Evolutionary conservation across 2,113 vertebrate genomes (phyloP).

Genomic region (Aspidoscelis tigris): DNA sequence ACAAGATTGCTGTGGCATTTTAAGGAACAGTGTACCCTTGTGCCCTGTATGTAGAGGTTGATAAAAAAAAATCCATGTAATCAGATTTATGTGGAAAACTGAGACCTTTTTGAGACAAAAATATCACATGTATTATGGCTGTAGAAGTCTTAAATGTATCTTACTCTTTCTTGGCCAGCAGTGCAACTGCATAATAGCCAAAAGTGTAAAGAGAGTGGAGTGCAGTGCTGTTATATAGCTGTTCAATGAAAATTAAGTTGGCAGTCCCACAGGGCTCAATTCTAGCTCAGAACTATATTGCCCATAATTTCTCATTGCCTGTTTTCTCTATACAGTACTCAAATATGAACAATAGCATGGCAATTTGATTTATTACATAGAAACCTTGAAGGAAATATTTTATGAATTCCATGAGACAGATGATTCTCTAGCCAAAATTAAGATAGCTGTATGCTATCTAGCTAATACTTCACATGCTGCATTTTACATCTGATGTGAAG

Average conservation of each 20-base stretch:
- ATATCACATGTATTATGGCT: neutral
- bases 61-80: neutral
- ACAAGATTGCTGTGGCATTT: no score
- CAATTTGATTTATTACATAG: neutral
- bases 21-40: no score
- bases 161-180: no score
- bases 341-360: neutral
- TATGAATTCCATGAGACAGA: neutral
- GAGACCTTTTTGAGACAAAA: neutral
- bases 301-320: neutral
- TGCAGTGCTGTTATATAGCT: neutral
- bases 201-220: neutral
- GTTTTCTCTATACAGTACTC: neutral
- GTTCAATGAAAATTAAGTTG: neutral
- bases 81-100: neutral
- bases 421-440: neutral
- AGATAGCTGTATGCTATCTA: neutral
- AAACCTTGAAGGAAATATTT: neutral
- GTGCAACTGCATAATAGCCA: no score
- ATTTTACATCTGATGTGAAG: conserved; percentile 2
- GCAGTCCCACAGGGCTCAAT: neutral
- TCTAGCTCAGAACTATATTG: neutral
- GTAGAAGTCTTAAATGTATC: no score
- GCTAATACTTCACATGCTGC: neutral
- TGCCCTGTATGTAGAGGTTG: neutral